Conservation (phyloP, 2,113 vertebrate species). For the Natator depressus region DNA sequence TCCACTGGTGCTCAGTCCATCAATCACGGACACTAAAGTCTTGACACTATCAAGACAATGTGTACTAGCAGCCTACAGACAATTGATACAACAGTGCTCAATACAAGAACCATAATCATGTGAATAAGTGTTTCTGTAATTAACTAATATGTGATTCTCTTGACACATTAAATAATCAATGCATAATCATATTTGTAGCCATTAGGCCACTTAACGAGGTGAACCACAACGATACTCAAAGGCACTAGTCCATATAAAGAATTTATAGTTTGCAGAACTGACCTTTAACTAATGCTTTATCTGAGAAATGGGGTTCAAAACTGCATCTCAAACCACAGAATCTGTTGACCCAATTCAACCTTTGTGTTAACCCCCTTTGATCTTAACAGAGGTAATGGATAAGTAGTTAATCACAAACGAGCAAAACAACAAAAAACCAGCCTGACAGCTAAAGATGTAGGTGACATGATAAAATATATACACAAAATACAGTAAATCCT, state of each 20-base stretch:
- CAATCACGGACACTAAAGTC: neutral
- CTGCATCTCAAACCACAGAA: fast-evolving
- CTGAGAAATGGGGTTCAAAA: neutral
- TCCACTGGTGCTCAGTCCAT: neutral
- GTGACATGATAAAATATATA: neutral
- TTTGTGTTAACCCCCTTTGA: neutral
- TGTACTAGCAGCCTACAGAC: neutral
- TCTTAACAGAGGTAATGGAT: neutral
- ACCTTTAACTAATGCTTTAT: neutral
- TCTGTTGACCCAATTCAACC: fast-evolving
- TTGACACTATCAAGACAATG: fast-evolving
- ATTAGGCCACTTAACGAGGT: neutral
- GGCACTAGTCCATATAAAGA: neutral
- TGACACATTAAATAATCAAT: fast-evolving
- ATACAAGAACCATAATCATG: neutral
- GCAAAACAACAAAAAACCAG: neutral
- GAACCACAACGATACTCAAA: neutral
- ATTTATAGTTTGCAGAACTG: neutral
- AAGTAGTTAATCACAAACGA: no score
- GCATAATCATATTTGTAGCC: neutral
- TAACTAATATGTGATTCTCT: neutral
- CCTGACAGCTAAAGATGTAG: neutral
- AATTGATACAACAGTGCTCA: fast-evolving
- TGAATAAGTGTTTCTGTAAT: neutral
- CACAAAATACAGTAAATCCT: neutral